phyloP scores from a whole-genome alignment of 2,888 invertebrate genomes.

The Trisateles emortualis region DNA sequence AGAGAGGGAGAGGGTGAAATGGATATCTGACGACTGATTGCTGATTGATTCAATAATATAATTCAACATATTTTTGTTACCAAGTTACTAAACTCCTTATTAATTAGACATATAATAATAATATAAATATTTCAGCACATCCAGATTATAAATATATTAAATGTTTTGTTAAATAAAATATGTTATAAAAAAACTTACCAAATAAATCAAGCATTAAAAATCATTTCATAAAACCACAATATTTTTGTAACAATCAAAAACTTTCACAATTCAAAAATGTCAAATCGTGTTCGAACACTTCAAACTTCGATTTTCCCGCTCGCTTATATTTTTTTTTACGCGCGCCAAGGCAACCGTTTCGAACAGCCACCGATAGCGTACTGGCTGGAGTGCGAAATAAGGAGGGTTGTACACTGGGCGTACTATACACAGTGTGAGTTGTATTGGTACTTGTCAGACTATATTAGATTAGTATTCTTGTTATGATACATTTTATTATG shows the following conservation, averaged over 20 bases:
- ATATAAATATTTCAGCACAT: no score
- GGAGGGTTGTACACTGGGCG: slow-evolving; percentile 4
- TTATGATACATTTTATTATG: neutral
- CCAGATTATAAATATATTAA: no score
- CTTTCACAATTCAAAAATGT: neutral
- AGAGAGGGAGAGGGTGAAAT: no score
- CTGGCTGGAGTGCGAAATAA: slow-evolving; percentile 18
- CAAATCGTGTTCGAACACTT: neutral
- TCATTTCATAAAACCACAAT: neutral
- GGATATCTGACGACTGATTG: no score
- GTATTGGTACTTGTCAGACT: neutral
- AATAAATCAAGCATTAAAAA: neutral
- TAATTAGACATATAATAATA: no score
- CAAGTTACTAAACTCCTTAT: no score
- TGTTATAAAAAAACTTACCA: neutral
- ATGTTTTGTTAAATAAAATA: neutral
- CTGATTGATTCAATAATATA: no score
- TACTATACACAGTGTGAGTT: neutral
- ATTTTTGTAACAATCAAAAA: neutral
- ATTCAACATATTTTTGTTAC: no score
- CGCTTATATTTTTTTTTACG: neutral
- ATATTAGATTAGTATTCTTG: neutral
- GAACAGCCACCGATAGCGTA: slow-evolving; percentile 29
- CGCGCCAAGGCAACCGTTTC: slow-evolving; percentile 20
- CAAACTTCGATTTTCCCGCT: slow-evolving; percentile 17